phyloP scores from a whole-genome alignment of 2,113 vertebrate species.

The Cephalopholis sonnerati region DNA sequence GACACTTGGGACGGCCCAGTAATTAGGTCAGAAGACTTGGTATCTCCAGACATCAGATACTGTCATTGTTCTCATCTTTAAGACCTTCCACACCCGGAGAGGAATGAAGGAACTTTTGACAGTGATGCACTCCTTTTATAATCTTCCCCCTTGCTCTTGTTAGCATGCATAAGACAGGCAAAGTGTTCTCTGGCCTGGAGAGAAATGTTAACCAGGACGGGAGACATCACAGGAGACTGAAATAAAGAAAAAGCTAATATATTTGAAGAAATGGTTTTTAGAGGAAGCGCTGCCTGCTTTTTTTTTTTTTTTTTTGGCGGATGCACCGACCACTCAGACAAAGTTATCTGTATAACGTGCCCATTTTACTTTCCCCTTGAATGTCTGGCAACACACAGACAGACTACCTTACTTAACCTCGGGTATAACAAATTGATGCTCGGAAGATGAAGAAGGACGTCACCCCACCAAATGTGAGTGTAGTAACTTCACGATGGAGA shows the following conservation, averaged over 20 bases:
- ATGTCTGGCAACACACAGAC: constrained; percentile 45
- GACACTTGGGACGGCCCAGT: too few relatives aligned
- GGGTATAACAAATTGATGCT: constrained; percentile 28
- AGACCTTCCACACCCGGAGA: background rate
- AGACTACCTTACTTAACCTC: constrained; percentile 37
- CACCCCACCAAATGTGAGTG: constrained; percentile 27
- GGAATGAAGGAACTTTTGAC: background rate
- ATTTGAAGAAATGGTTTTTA: constrained; percentile 16
- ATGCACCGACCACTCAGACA: background rate
- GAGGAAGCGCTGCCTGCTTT: background rate
- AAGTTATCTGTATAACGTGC: constrained; percentile 27
- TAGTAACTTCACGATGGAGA: background rate
- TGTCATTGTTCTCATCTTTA: constrained; percentile 2
- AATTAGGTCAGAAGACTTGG: constrained; percentile 1
- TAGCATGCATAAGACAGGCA: constrained; percentile 37
- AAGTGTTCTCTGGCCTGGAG: constrained; percentile 17
- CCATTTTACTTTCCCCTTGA: constrained; percentile 45
- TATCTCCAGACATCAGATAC: background rate
- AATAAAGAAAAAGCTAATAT: constrained; percentile 31
- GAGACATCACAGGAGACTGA: constrained; percentile 29
- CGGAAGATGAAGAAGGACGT: constrained; percentile 32
- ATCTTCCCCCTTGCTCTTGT: constrained; percentile 26
- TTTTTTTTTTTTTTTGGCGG: constrained; percentile 7
- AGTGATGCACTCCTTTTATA: background rate
- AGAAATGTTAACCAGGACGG: constrained; percentile 41